phyloP scores from a whole-genome alignment of 1,140 invertebrate genomes.

The Helicoverpa zea region DNA sequence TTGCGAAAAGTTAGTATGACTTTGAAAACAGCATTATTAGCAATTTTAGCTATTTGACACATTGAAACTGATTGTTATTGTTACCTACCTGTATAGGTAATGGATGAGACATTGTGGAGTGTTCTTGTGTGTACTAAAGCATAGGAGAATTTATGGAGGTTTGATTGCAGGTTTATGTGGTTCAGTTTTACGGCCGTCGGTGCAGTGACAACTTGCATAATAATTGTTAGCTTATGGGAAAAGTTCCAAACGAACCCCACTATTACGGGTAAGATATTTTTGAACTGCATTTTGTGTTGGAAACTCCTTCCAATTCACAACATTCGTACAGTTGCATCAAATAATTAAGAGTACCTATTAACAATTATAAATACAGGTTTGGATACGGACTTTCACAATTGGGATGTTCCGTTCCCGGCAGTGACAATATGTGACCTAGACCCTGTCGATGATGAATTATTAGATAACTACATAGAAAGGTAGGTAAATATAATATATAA shows the following conservation, averaged over 20 bases:
- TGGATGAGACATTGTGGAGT: no score
- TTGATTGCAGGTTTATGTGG: slow-evolving; percentile 90
- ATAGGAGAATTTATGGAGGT: neutral
- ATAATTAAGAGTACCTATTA: no score
- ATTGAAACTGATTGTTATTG: no score
- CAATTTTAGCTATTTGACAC: no score
- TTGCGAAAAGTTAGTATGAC: slow-evolving; percentile 88
- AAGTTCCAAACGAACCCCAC: slow-evolving; percentile 94
- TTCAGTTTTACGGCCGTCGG: slow-evolving; percentile 90
- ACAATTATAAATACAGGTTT: no score
- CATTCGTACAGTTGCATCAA: no score
- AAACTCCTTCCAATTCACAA: no score
- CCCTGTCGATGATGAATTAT: slow-evolving; percentile 83
- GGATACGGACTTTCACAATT: slow-evolving; percentile 92
- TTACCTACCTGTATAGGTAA: no score
- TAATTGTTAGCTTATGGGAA: slow-evolving; percentile 91
- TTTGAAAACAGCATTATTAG: no score
- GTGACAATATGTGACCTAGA: slow-evolving; percentile 88
- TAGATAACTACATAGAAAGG: slow-evolving; percentile 82
- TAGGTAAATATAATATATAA: slow-evolving; percentile 54
- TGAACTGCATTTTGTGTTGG: neutral
- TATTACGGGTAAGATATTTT: slow-evolving; percentile 88
- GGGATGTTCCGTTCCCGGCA: slow-evolving; percentile 91
- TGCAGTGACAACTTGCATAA: slow-evolving; percentile 89
- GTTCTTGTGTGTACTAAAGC: neutral